phyloP scores from a whole-genome alignment of 2,888 invertebrate species.

The Candidula unifasciata region DNA sequence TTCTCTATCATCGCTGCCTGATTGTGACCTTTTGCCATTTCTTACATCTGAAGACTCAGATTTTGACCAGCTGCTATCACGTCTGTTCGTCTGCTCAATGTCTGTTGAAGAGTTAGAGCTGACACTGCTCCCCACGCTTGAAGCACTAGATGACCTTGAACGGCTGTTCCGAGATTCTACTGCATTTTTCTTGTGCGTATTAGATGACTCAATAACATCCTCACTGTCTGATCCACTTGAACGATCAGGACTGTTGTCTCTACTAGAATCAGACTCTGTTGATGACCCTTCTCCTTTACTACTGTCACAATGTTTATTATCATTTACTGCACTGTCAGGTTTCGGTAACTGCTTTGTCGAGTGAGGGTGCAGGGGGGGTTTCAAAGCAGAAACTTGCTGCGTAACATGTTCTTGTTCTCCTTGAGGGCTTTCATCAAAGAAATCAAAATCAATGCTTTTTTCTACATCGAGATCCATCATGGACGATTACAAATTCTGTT shows the following conservation, averaged over 20 bases:
- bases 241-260: slow-evolving; percentile 20
- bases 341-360: slow-evolving; percentile 29
- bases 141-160: slow-evolving; percentile 44
- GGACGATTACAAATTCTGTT: background rate
- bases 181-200: slow-evolving; percentile 32
- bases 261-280: background rate
- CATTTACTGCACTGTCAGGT: slow-evolving; percentile 6
- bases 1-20: slow-evolving; percentile 5
- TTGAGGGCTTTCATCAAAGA: slow-evolving; percentile 63
- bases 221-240: slow-evolving; percentile 36
- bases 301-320: background rate
- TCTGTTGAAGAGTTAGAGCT: slow-evolving; percentile 14
- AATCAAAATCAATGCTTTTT: slow-evolving; percentile 63
- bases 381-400: slow-evolving; percentile 37
- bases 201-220: slow-evolving; percentile 30
- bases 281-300: background rate
- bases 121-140: slow-evolving; percentile 29
- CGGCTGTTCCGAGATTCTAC: slow-evolving; percentile 31
- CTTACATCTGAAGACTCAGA: background rate
- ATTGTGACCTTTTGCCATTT: slow-evolving; percentile 1
- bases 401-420: slow-evolving; percentile 37
- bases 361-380: slow-evolving; percentile 44
- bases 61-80: slow-evolving; percentile 9
- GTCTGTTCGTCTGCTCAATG: slow-evolving; percentile 4
- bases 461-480: slow-evolving; percentile 28